Evolutionary conservation across 2,888 invertebrate species (phyloP).

Genomic region (Scaptomyza tumidula): DNA sequence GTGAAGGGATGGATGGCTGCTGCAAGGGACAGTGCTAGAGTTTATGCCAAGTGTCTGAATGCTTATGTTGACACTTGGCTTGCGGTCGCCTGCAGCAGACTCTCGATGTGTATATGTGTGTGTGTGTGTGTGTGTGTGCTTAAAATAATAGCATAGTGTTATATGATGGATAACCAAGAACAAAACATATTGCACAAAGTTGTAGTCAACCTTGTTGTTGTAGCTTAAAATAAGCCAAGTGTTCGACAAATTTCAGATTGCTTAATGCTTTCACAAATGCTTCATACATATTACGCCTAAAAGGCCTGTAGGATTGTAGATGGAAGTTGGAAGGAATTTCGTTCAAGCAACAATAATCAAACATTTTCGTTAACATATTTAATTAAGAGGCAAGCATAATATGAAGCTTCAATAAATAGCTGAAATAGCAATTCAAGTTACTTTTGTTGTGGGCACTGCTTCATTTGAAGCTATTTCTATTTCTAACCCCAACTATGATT

Average conservation of each 20-base stretch:
- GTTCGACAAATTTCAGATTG: constrained; percentile 11
- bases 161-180: constrained; percentile 12
- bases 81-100: constrained; percentile 29
- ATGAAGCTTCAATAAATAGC: too few species aligned
- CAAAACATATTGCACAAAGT: constrained; percentile 21
- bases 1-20: too few species aligned
- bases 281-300: background rate
- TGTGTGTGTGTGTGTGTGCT: background rate
- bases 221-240: constrained; percentile 17
- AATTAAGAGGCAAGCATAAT: too few species aligned
- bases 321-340: background rate
- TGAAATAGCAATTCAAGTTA: too few species aligned
- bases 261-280: constrained; percentile 1
- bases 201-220: constrained; percentile 1
- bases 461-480: too few species aligned
- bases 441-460: too few species aligned
- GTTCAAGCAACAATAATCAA: background rate
- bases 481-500: too few species aligned
- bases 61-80: constrained; percentile 32
- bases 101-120: background rate
- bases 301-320: too few species aligned
- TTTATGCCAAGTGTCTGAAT: constrained; percentile 25
- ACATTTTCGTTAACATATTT: too few species aligned
- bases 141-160: constrained; percentile 3
- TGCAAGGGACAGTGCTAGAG: background rate